These are phyloP conservation scores for Dendroctonus ponderosae DNA, from an alignment of 1,140 invertebrate genomes.

Conservation along the genomic window DNA sequence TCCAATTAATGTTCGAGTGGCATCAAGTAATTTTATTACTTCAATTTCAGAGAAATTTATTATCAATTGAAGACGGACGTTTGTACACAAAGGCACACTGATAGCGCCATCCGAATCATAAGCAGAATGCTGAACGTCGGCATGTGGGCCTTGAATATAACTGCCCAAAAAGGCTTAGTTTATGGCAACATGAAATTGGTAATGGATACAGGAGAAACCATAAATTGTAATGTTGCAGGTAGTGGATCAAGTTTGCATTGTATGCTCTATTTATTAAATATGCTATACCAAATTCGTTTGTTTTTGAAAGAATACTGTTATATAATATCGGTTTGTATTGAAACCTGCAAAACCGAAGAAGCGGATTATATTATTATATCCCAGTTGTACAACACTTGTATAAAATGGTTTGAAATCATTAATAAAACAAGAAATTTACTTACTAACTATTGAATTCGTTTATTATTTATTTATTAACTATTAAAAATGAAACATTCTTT, in stretches of 20 bases:
- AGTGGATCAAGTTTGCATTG: neutral
- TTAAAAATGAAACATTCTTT: neutral
- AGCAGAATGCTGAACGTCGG: slow-evolving; percentile 68
- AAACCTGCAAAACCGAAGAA: too few relatives aligned
- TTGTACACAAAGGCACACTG: slow-evolving; percentile 60
- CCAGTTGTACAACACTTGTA: too few relatives aligned
- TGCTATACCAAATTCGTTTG: too few relatives aligned
- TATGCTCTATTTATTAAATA: neutral
- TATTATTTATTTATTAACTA: neutral
- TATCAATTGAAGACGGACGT: slow-evolving; percentile 60
- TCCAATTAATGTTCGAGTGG: slow-evolving; percentile 4
- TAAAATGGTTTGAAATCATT: too few relatives aligned
- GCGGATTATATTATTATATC: too few relatives aligned
- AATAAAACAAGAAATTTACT: too few relatives aligned
- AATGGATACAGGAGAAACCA: slow-evolving; percentile 58
- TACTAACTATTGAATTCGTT: neutral
- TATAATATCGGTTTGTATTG: too few relatives aligned
- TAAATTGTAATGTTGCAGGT: slow-evolving; percentile 60
- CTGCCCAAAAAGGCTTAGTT: slow-evolving; percentile 76
- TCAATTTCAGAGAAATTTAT: slow-evolving; percentile 42
- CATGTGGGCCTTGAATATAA: slow-evolving; percentile 70
- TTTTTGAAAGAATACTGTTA: too few relatives aligned
- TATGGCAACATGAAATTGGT: slow-evolving; percentile 71
- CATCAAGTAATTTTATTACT: too few relatives aligned
- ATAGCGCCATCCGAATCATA: slow-evolving; percentile 64